Conservation (phyloP, 2,888 invertebrate genomes). For the Petrophora chlorosata region DNA sequence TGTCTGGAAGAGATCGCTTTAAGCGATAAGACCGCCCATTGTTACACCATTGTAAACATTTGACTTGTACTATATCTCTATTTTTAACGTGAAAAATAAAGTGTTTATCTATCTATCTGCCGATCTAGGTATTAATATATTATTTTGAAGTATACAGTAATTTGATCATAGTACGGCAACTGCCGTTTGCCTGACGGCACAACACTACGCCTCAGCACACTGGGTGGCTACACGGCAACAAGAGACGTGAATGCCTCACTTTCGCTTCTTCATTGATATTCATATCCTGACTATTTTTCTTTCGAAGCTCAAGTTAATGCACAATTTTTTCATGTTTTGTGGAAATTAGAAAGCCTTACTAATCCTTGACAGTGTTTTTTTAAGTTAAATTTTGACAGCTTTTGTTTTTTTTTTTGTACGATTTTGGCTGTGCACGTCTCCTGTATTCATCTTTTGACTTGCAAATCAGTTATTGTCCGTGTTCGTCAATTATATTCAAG, state of each 20-base stretch:
- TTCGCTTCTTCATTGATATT: constrained; percentile 62
- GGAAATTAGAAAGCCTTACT: constrained; percentile 31
- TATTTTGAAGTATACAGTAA: no score
- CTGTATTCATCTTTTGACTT: constrained; percentile 2
- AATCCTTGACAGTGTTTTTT: constrained; percentile 5
- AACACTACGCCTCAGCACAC: constrained; percentile 15
- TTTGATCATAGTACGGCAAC: background rate
- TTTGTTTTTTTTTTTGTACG: constrained; percentile 6
- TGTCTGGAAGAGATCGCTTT: no score
- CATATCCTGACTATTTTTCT: constrained; percentile 46
- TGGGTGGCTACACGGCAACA: constrained; percentile 35
- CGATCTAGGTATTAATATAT: no score
- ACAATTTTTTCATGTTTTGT: constrained; percentile 19
- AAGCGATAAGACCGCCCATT: no score
- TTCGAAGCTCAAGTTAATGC: constrained; percentile 30
- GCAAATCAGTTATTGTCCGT: constrained; percentile 6
- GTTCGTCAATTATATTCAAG: constrained; percentile 10
- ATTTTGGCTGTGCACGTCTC: constrained; percentile 1
- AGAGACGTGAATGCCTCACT: constrained; percentile 39
- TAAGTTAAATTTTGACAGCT: constrained; percentile 4
- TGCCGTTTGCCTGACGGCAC: no score
- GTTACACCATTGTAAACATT: no score
- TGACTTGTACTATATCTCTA: no score
- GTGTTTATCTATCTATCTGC: no score
- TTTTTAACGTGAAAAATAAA: no score